These are phyloP conservation scores for Lates calcarifer DNA, from an alignment of 2,113 vertebrate genomes.

Conservation along the genomic window DNA sequence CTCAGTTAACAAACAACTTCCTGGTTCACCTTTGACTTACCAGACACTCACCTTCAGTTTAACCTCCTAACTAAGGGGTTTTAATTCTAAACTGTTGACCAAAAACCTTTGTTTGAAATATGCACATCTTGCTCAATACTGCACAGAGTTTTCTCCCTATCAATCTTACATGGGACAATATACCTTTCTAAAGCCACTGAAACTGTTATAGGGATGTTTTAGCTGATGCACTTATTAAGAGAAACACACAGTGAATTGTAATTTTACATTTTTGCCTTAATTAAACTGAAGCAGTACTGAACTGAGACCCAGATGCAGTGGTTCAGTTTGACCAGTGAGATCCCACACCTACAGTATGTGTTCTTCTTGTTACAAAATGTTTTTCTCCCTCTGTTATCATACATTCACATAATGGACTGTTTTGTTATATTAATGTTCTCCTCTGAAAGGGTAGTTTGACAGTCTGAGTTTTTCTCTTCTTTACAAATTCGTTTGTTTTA, in stretches of 20 bases:
- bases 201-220: neutral
- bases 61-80: too few species aligned
- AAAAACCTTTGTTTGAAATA: too few species aligned
- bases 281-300: neutral
- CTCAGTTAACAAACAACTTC: neutral
- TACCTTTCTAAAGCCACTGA: neutral
- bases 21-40: neutral
- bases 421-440: neutral
- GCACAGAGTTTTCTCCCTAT: too few species aligned
- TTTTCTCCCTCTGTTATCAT: neutral
- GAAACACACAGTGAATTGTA: neutral
- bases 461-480: neutral
- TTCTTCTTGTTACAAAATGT: neutral
- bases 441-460: too few species aligned
- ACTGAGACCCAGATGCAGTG: neutral
- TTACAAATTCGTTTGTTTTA: conserved; percentile 7
- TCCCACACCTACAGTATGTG: neutral
- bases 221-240: neutral
- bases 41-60: neutral
- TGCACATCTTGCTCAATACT: too few species aligned
- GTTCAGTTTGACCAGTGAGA: too few species aligned
- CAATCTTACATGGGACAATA: too few species aligned
- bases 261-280: neutral
- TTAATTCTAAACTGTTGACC: too few species aligned
- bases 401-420: neutral